phyloP scores from a whole-genome alignment of 2,888 invertebrate species.

The Molorchus minor region DNA sequence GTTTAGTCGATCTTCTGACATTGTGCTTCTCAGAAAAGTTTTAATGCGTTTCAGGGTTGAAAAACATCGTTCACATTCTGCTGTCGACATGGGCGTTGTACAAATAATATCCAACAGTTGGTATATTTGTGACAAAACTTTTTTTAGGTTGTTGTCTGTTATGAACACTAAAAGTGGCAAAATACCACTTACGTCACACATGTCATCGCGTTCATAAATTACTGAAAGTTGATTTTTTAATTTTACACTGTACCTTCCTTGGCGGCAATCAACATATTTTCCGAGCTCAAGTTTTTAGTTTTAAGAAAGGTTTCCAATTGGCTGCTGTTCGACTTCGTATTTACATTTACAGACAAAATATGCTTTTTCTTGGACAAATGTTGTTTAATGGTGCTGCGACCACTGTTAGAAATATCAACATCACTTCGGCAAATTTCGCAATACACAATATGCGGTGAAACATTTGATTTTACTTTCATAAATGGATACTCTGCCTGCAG shows the following conservation, averaged over 20 bases:
- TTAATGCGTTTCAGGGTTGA: no score
- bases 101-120: no score
- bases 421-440: constrained; percentile 5
- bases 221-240: background rate
- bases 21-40: no score
- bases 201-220: background rate
- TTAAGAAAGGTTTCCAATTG: background rate
- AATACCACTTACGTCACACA: no score
- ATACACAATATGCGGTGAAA: constrained; percentile 6
- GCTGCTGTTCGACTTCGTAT: background rate
- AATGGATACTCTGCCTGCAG: background rate
- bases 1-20: no score
- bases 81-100: no score
- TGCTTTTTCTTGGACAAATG: constrained; percentile 7
- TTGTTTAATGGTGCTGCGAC: background rate
- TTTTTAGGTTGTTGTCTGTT: no score
- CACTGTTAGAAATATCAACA: constrained; percentile 6
- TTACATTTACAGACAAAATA: constrained; percentile 1
- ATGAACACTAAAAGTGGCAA: no score
- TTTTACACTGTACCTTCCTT: background rate
- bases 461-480: constrained; percentile 4
- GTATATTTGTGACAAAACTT: no score
- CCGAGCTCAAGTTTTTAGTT: background rate
- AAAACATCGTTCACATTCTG: no score
- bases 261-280: background rate